These are phyloP conservation scores for Pangasianodon gigas DNA, from an alignment of 2,113 vertebrate species.

Conservation along the genomic window DNA sequence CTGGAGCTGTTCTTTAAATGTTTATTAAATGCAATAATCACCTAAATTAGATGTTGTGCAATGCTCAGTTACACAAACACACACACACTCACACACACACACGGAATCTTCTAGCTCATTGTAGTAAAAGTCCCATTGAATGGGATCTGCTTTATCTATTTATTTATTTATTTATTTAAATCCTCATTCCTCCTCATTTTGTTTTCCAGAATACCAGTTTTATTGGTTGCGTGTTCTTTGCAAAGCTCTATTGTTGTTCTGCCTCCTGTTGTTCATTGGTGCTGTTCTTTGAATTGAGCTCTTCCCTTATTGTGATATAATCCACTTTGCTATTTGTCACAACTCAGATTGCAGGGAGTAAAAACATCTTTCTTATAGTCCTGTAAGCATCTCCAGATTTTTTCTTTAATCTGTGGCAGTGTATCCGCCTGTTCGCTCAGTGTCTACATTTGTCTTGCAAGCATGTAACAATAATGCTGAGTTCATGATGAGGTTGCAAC, in stretches of 20 bases:
- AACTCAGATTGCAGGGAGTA: background rate
- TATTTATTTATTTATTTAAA: conserved; percentile 28
- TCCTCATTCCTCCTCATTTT: conserved; percentile 26
- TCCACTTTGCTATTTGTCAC: background rate
- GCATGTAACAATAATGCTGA: background rate
- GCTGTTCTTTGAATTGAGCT: conserved; percentile 16
- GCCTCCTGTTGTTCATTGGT: conserved; percentile 50
- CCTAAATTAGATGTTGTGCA: background rate
- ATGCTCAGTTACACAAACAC: background rate
- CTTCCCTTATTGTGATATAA: background rate
- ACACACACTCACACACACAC: background rate
- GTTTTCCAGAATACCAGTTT: conserved; percentile 20
- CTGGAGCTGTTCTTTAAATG: background rate
- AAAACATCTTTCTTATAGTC: background rate
- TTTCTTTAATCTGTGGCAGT: too few species aligned
- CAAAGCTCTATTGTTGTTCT: conserved; percentile 58
- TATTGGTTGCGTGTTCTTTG: conserved; percentile 45
- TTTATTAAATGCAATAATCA: background rate
- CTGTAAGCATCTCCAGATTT: background rate
- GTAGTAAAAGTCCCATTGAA: conserved; percentile 9
- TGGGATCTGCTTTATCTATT: conserved; percentile 31
- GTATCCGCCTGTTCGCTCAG: background rate
- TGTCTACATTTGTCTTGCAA: background rate
- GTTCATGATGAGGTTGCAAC: background rate
- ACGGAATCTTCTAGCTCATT: conserved; percentile 36